phyloP scores from a whole-genome alignment of 2,797 vertebrate genomes.

The Hippopotamyrus pictus region DNA sequence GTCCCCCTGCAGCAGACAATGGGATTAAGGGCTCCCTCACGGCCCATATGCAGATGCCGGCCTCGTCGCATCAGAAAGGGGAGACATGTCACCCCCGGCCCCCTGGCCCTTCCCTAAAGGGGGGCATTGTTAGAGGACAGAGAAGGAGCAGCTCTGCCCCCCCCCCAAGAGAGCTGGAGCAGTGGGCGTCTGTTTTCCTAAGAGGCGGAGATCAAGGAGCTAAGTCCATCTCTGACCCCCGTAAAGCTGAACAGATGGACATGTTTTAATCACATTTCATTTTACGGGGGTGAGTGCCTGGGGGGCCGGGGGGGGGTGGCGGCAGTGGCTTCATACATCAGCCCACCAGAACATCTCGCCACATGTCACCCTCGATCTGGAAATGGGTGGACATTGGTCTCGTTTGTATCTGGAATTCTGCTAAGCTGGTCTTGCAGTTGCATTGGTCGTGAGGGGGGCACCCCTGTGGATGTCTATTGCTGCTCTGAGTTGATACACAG shows the following conservation, averaged over 20 bases:
- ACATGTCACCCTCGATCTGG: conserved; percentile 10
- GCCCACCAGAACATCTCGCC: conserved; percentile 8
- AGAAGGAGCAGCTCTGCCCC: conserved; percentile 70
- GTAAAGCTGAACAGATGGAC: conserved; percentile 77
- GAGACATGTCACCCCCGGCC: conserved; percentile 50
- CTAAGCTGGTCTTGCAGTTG: neutral
- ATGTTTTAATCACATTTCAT: conserved; percentile 70
- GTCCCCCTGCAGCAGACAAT: conserved; percentile 68
- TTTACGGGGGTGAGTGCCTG: conserved; percentile 30
- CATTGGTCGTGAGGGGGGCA: neutral
- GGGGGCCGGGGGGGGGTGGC: conserved; percentile 36
- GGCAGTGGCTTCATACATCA: conserved; percentile 35
- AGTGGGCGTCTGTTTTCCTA: conserved; percentile 68
- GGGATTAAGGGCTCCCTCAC: conserved; percentile 70
- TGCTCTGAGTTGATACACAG: neutral
- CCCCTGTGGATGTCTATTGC: neutral
- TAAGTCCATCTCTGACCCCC: conserved; percentile 50
- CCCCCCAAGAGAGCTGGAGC: conserved; percentile 61
- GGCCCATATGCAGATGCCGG: conserved; percentile 69
- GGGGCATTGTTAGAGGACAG: conserved; percentile 77
- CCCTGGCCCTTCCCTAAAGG: conserved; percentile 11
- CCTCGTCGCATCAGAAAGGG: conserved; percentile 81
- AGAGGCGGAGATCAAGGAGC: conserved; percentile 63
- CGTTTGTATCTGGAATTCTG: neutral
- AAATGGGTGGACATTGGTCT: conserved; percentile 11